These are phyloP conservation scores for Lacanobia oleracea DNA, from an alignment of 2,888 invertebrate genomes.

Conservation along the genomic window DNA sequence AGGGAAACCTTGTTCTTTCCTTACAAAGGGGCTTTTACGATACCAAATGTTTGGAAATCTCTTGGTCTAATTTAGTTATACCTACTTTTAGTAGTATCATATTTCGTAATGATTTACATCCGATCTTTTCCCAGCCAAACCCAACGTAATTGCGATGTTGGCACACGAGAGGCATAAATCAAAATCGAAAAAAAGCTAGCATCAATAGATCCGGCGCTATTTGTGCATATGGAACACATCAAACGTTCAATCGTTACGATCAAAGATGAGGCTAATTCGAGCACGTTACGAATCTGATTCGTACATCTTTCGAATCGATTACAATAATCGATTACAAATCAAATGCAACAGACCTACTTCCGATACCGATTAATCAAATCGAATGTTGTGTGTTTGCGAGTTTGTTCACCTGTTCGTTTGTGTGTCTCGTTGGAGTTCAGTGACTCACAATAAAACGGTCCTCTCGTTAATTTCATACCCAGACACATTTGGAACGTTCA, in stretches of 20 bases:
- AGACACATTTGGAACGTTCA: constrained; percentile 73
- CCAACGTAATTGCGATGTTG: constrained; percentile 40
- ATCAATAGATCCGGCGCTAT: constrained; percentile 46
- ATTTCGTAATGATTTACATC: constrained; percentile 39
- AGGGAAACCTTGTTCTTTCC: background rate
- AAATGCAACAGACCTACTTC: constrained; percentile 55
- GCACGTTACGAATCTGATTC: constrained; percentile 37
- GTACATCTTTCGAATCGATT: constrained; percentile 57
- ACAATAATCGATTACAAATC: constrained; percentile 62
- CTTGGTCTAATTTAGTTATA: background rate
- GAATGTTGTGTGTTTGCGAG: constrained; percentile 66
- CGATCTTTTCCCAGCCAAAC: constrained; percentile 22
- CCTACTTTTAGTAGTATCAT: background rate
- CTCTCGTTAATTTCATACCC: constrained; percentile 72
- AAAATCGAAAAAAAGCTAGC: constrained; percentile 55
- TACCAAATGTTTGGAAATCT: background rate
- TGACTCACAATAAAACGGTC: constrained; percentile 77
- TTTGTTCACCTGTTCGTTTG: constrained; percentile 79
- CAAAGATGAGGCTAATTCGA: constrained; percentile 61
- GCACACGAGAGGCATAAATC: constrained; percentile 60
- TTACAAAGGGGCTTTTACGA: background rate
- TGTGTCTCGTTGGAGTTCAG: constrained; percentile 74
- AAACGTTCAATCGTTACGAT: constrained; percentile 54
- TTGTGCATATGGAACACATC: constrained; percentile 58
- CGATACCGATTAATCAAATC: constrained; percentile 55